These are phyloP conservation scores for Luscinia luscinia DNA, from an alignment of 2,797 vertebrate genomes.

Conservation along the genomic window DNA sequence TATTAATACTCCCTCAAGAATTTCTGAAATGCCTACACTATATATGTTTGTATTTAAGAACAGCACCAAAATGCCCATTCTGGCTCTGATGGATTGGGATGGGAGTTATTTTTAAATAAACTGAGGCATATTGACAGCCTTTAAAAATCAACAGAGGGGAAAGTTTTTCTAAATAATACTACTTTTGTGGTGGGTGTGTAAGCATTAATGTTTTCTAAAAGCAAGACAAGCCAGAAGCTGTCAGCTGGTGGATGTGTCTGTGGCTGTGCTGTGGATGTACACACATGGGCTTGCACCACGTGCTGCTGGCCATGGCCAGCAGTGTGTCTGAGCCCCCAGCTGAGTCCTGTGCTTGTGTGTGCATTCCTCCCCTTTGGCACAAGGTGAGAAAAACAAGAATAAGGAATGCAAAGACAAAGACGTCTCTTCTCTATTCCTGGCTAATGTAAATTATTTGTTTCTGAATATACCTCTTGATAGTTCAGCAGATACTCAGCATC, in stretches of 20 bases:
- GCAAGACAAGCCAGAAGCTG: not conserved
- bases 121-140: not conserved
- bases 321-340: not conserved
- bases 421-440: not conserved
- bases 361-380: not conserved
- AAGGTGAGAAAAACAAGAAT: not conserved
- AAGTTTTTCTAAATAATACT: not conserved
- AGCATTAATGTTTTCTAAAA: not conserved
- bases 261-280: not conserved
- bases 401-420: not conserved
- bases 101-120: not conserved
- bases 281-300: not conserved
- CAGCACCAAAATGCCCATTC: not conserved
- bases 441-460: not conserved
- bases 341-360: not conserved
- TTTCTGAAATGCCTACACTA: not conserved
- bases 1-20: not conserved
- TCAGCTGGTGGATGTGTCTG: not conserved
- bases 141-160: not conserved
- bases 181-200: not conserved
- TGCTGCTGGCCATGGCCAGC: not conserved
- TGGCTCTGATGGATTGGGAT: not conserved
- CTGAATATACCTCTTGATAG: not conserved
- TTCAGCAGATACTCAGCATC: not conserved
- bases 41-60: not conserved